Percentiles rank a stretch among this genome's conserved stretches.
phyloP scores from a whole-genome alignment of 2,888 invertebrate species.

The Ophonus ardosiacus region DNA sequence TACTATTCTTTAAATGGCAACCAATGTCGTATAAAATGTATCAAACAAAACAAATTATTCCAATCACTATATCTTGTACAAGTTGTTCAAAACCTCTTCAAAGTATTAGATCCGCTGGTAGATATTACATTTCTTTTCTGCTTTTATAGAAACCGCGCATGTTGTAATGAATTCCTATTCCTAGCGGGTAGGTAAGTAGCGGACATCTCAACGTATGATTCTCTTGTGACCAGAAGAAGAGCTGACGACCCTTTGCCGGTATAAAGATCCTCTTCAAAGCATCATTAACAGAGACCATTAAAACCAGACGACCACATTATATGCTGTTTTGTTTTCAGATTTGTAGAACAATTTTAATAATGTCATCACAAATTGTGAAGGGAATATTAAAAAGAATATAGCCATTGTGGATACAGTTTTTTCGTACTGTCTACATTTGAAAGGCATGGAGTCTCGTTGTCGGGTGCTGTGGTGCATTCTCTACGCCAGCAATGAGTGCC shows the following conservation, averaged over 20 bases:
- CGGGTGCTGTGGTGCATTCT: no score
- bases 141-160: conserved; percentile 13
- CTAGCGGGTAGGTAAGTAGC: neutral
- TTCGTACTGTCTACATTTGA: no score
- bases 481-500: no score
- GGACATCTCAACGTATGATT: neutral
- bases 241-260: neutral
- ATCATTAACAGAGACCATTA: conserved; percentile 38
- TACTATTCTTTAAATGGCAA: neutral
- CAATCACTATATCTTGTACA: neutral
- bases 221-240: conserved; percentile 13
- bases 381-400: neutral
- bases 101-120: conserved; percentile 9
- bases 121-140: conserved; percentile 10
- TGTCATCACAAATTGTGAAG: conserved; percentile 1
- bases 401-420: no score
- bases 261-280: neutral
- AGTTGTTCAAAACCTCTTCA: neutral
- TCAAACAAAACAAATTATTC: conserved; percentile 2
- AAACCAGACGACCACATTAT: conserved; percentile 11
- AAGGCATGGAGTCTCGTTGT: no score
- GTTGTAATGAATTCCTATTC: neutral
- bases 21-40: neutral
- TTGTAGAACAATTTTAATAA: conserved; percentile 36
- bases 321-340: conserved; percentile 33